phyloP scores from a whole-genome alignment of 2,797 vertebrate genomes.

The Chaunax sp. region DNA sequence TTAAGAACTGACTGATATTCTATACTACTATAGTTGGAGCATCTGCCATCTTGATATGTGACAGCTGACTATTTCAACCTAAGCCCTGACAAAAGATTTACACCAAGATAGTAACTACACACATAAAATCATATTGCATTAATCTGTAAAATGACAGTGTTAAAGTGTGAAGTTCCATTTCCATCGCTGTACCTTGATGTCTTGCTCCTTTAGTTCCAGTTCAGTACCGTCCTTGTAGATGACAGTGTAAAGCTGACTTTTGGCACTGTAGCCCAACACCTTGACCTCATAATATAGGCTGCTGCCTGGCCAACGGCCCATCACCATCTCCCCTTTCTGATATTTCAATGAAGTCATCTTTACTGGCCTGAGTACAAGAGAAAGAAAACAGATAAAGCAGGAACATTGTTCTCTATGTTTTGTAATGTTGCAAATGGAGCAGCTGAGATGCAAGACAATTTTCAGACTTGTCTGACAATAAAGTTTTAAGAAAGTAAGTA shows the following conservation, averaged over 20 bases:
- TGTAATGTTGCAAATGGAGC: too few species aligned
- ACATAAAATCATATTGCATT: background rate
- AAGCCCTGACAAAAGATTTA: background rate
- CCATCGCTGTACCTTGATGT: conserved; percentile 86
- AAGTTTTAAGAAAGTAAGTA: too few species aligned
- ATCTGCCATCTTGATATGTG: too few species aligned
- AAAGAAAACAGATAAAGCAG: background rate
- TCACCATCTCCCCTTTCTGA: conserved; percentile 90
- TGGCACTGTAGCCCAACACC: conserved; percentile 84
- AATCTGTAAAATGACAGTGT: background rate
- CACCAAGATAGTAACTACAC: background rate
- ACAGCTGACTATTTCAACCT: background rate
- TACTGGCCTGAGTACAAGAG: conserved; percentile 53
- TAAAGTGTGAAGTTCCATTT: background rate
- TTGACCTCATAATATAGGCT: conserved; percentile 95
- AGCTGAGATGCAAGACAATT: too few species aligned
- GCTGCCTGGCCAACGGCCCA: conserved; percentile 98
- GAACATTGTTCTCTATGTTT: too few species aligned
- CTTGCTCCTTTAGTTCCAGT: conserved; percentile 90
- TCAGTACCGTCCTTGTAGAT: conserved; percentile 98
- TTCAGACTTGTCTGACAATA: too few species aligned
- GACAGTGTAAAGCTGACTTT: conserved; percentile 90
- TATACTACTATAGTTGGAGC: too few species aligned
- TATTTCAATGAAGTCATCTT: conserved; percentile 89
- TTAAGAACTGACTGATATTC: too few species aligned